Evolutionary conservation across 2,797 vertebrate genomes (phyloP), one percentile per base, ranked within the genome.

Genomic region (Sciurus carolinensis): DNA sequence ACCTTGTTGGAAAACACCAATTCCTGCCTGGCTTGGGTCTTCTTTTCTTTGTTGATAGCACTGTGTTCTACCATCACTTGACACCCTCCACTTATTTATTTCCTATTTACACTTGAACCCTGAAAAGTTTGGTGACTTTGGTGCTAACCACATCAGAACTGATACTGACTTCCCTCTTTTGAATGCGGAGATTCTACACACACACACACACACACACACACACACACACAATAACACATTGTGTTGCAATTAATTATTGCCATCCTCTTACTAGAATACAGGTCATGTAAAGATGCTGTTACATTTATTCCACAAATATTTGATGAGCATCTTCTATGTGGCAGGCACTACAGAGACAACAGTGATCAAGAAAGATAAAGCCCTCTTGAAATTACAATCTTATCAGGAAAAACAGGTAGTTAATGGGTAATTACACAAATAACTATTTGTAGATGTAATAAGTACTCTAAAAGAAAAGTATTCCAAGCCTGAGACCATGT

Each of bases 1-100:
- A 87, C 94, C 90, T 90, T 95, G 24, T 59, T 52, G 50, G 57
- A 88, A 94, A 95, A 52, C 1, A 64, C 2, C 36, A 20, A 42
- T 47, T 50, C 44, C 50, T 59, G 44, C 20, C 30, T 50, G 18
- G 77, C 4, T n/a, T 39, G n/a, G n/a, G 18, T 69, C 18, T 77
- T n/a, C 30, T 85, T 57, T 42, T 85, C 69, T 86, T 80, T 90
- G 75, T 52, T 36, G 57, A n/a, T 64, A 72, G 79, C 42, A 50
- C 47, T 86, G 67, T 24, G 26, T 20, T 39, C 73, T 57, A 12
- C 36, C 36, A 47, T 69, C 84, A 62, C 67, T 75, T 64, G 50
- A 33, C 79, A 36, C n/a, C 42, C 15, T 85, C 42, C 67, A 28
- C 39, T 64, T 54, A 82, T 42, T 69, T 66, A 73, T 79, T 12